Percentiles rank a stretch among this genome's conserved stretches.
Conservation (phyloP, 2,113 vertebrate genomes). For the Passer domesticus region DNA sequence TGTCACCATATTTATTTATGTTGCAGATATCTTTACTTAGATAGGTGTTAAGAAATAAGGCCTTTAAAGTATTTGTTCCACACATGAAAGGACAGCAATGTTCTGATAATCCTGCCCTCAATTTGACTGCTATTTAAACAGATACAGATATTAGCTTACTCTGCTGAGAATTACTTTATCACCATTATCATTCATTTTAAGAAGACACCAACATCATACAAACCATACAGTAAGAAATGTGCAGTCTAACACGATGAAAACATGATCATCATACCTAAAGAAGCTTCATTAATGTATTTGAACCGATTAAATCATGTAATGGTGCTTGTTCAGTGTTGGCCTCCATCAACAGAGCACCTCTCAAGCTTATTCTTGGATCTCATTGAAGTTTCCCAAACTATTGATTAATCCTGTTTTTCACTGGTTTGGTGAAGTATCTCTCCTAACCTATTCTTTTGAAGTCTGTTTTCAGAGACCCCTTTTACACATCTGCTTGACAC, state of each 20-base stretch:
- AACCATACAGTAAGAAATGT: neutral
- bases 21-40: neutral
- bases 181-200: neutral
- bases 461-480: neutral
- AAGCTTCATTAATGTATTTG: neutral
- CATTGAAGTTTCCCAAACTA: neutral
- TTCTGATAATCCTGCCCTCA: neutral
- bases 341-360: neutral
- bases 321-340: rapidly evolving
- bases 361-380: neutral
- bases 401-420: neutral
- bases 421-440: neutral
- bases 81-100: neutral
- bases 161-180: neutral
- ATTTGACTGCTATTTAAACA: neutral
- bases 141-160: neutral
- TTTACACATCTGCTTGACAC: neutral
- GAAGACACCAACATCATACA: neutral
- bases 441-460: neutral
- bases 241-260: neutral
- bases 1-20: neutral
- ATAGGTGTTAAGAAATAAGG: neutral
- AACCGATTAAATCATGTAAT: neutral
- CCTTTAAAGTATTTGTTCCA: neutral
- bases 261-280: neutral